Base-by-base conservation (phyloP, 2,888 invertebrate genomes). In the Patella depressa region DNA sequence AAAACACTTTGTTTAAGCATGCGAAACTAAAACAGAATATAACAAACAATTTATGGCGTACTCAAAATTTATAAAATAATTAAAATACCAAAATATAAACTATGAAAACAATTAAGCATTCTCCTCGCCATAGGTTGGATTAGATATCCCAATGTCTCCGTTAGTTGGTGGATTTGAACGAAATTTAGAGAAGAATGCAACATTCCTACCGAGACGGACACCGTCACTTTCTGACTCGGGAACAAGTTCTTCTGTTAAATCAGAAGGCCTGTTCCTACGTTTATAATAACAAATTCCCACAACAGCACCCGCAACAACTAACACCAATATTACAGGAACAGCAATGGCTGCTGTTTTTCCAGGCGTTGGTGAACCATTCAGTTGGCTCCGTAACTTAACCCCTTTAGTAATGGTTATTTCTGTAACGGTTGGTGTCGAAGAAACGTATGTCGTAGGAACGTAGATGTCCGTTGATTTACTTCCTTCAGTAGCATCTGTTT, bases 281-380 rank as follows among this genome's bases (percentile, higher is more conserved):
- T 78, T 76, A 17, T 76, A 72, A 69, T 78, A 87, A 29, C 84
- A 71, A 19, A 84, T 77, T 70, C 84, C 77, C 34, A 78, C 83
- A 11, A 85, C 79, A 9, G 83, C 79, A n/a, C 83, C 78, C 15
- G 82, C 79, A 19, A 78, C 76, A 24, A 83, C 34, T 15, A 84
- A 74, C 53, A 86, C 76, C 1, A 84, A 71, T 24, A 87, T 82
- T 11, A 88, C 82, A 19, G 87, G 80, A n/a, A 86, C 82, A 4
- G 85, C 83, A 7, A 87, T 79, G 15, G 84, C 83, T 45, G 45
- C 45, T 17, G 79, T 74, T 57, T 55, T 57, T 55, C 71, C 45
- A 17, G 34, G 17, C 15, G 11, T 53, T 45, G 45, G 24, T 7
- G 12, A 70, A n/a, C 54, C 3, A 45, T 45, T 9, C 45, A 5